Percentiles rank a stretch among this genome's conserved stretches.
Conservation (phyloP, 2,113 vertebrate genomes). For the Oryzias javanicus region DNA sequence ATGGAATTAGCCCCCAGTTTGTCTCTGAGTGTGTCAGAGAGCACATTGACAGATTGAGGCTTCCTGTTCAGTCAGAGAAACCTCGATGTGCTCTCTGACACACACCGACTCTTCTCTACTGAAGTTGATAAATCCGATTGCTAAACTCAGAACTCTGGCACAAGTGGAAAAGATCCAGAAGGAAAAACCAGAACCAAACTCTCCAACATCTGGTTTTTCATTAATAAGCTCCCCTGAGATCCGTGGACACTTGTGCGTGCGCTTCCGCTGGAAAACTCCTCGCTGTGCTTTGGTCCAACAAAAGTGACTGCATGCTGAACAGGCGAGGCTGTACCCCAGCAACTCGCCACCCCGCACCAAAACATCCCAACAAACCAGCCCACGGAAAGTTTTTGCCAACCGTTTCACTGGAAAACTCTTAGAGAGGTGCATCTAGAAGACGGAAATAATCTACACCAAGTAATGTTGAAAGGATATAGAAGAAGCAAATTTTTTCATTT, state of each 20-base stretch:
- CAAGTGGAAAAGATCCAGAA: not conserved
- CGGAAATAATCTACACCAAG: too few species aligned
- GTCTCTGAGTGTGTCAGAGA: slow-evolving; percentile 30
- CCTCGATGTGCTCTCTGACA: not conserved
- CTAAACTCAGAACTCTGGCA: not conserved
- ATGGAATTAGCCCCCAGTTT: slow-evolving; percentile 67
- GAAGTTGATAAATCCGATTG: not conserved
- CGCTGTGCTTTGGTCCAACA: not conserved
- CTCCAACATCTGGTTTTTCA: not conserved
- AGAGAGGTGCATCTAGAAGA: not conserved
- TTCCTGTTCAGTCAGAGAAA: not conserved
- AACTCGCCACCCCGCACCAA: not conserved
- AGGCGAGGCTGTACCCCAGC: slow-evolving; percentile 14
- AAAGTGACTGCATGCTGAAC: slow-evolving; percentile 17
- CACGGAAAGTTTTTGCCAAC: slow-evolving; percentile 6
- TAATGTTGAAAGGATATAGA: too few species aligned
- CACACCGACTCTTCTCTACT: not conserved
- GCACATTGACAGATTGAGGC: slow-evolving; percentile 1
- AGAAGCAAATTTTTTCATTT: too few species aligned
- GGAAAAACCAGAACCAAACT: not conserved
- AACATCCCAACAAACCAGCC: slow-evolving; percentile 11
- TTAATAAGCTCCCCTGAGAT: slow-evolving; percentile 1
- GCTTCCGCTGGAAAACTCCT: slow-evolving; percentile 5
- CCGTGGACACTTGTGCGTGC: slow-evolving; percentile 15
- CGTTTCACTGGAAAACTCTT: not conserved